Evolutionary conservation across 37 sponge, comb jelly and placozoan species (phyloP), one percentile per base, ranked within the genome.

Genomic region (Theonella swinhoei): DNA sequence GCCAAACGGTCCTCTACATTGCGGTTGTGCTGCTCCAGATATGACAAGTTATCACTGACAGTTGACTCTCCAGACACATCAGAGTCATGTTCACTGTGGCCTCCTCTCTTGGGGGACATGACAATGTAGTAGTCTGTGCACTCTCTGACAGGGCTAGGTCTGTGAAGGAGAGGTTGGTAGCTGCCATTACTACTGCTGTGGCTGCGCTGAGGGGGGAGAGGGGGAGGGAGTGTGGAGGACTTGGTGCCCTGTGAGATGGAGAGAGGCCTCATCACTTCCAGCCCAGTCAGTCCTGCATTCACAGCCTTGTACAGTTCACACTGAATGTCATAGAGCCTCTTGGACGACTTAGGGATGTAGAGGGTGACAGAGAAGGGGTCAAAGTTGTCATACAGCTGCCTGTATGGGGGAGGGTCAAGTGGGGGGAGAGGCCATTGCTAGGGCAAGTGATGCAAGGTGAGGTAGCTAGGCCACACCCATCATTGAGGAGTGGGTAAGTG

Each of bases 301-400:
- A 74, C 32, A 19, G 67, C 68, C 72, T 70, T 70, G 72, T 85
- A 85, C 32, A 85, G 86, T 11, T 36, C 35, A 70, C 86, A 78
- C 62, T 85, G 86, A 40, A 85, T 85, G 79, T 85, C 86, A 40
- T 85, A 85, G 60, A 72, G 58, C 36, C 79, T 59, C 34, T n/a
- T 68, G 39, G 79, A 77, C 9, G 86, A 20, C 61, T 72, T 85
- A 38, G 71, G 69, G 20, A 72, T 61, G 86, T 85, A 85, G 24
- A 78, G 64, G 33, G 70, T 74, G 0, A 70, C 72, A 0, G 86
- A 85, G 70, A 28, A 72, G 35, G 79, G 86, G 36, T 70, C 73
- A 78, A 85, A 85, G 39, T n/a, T 3, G 31, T 85, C 86, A 33
- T 78, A 78, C 72, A 78, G 28, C 22, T 72, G 23, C 33, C 83